Base-by-base conservation (phyloP, 2,113 vertebrate genomes). In the Tragelaphus buxtoni region DNA sequence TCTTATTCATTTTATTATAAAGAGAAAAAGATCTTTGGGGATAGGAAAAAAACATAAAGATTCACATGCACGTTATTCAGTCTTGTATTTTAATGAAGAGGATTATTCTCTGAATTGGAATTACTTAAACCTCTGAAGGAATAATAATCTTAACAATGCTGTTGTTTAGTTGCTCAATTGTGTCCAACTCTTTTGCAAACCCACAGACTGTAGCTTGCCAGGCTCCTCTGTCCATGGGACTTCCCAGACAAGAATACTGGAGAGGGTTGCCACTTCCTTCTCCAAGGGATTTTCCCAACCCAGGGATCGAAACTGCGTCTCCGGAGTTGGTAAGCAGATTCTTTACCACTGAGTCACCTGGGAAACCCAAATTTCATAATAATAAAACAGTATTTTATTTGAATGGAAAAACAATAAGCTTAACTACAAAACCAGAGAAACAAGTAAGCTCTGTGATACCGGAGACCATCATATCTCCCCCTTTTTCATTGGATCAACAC, bases 91-190 rank as follows among this genome's bases (percentile, higher is more conserved):
- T 83, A 30, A 53, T 79, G 39, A 69, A 86, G 20, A 82, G 18
- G 12, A 89, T 58, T 24, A 60, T 49, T 74, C 42, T 72, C 39
- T 72, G 32, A 24, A 42, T 32, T 89, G 26, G 53, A 74, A 72
- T 80, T 85, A 76, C 56, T 26, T 53, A 85, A 63, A 55, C 53
- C 39, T 65, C 58, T 53, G 14, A 91, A 86, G 32, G 47, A 49
- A 86, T 13, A 77, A 65, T 63, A 77, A 35, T 79, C 32, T 83
- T 90, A 63, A 90, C 35, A 30, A 63, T 80, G 18, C 65, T 35
- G 20, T 13, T 74, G 22, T 74, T 42, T 74, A 74, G 69, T 42
- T 74, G 69, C 69, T 74, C 69, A 42, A 22, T 74, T 42, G 39
- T 42, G 20, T 74, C 35, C 69, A 42, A 26, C 35, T 74, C 22